Percentiles rank a stretch among this genome's conserved stretches.
Conservation (phyloP, 2,888 invertebrate species). For the Yponomeuta evonymella region DNA sequence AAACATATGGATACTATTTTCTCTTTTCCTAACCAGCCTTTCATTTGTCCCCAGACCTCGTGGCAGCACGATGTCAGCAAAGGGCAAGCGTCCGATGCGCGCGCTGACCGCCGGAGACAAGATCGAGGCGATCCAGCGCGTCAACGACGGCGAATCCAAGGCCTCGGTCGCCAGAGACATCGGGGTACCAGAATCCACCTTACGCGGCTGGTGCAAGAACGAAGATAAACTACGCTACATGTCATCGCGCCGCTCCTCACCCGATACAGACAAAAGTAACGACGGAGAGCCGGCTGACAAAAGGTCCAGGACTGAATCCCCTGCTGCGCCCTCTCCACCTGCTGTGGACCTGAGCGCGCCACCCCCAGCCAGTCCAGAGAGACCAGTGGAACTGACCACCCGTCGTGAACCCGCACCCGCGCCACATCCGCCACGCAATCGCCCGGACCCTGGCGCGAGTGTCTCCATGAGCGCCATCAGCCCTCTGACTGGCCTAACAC, state of each 20-base stretch:
- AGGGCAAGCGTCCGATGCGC: conserved; percentile 87
- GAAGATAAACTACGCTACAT: conserved; percentile 83
- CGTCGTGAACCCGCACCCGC: conserved; percentile 43
- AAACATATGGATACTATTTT: too few species aligned
- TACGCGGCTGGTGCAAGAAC: conserved; percentile 92
- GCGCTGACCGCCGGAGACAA: conserved; percentile 86
- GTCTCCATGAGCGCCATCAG: conserved; percentile 78
- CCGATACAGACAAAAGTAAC: conserved; percentile 80
- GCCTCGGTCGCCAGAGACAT: conserved; percentile 90
- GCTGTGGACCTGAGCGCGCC: conserved; percentile 64
- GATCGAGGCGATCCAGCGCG: conserved; percentile 86
- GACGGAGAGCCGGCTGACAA: conserved; percentile 66
- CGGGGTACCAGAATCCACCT: conserved; percentile 90
- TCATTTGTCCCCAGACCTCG: conserved; percentile 39
- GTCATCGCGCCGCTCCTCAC: conserved; percentile 82
- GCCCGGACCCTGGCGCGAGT: conserved; percentile 63
- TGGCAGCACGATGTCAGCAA: conserved; percentile 77
- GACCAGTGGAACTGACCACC: conserved; percentile 60
- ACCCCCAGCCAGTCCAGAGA: conserved; percentile 44
- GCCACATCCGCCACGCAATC: conserved; percentile 53
- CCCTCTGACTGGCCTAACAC: conserved; percentile 76
- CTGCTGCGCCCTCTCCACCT: conserved; percentile 39
- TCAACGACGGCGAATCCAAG: conserved; percentile 90
- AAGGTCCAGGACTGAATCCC: conserved; percentile 63
- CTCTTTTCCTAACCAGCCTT: not conserved